A percentile compares a stretch with the other conserved stretches of the same genome.
These are phyloP conservation scores for Oryctes rhinoceros DNA, from an alignment of 1,140 invertebrate genomes.

Conservation along the genomic window DNA sequence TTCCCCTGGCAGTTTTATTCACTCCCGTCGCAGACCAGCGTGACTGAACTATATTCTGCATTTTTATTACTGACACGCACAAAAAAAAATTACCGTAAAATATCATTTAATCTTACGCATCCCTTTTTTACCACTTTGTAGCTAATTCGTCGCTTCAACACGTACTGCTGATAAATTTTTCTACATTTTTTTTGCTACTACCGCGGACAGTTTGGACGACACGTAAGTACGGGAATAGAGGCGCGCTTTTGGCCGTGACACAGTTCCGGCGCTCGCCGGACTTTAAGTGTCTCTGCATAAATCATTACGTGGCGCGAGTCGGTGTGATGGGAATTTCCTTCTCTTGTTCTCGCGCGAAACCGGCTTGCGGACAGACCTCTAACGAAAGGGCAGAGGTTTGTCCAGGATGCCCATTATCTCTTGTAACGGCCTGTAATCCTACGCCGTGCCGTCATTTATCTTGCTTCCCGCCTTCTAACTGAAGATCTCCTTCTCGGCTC, in stretches of 20 bases:
- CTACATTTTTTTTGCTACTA: not conserved
- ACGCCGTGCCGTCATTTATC: slow-evolving; percentile 49
- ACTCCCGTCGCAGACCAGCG: too few species aligned
- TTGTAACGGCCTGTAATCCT: slow-evolving; percentile 48
- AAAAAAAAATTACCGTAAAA: too few species aligned
- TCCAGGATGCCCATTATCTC: slow-evolving; percentile 48
- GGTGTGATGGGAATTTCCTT: not conserved
- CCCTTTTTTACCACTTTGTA: too few species aligned
- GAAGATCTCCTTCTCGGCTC: not conserved
- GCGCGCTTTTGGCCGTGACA: slow-evolving; percentile 5
- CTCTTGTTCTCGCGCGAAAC: not conserved
- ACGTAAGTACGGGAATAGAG: not conserved
- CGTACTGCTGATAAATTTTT: not conserved
- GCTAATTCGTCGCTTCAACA: not conserved
- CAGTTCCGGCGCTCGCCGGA: not conserved
- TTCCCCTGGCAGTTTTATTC: too few species aligned
- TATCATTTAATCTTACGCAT: too few species aligned
- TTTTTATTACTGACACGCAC: too few species aligned
- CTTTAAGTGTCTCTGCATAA: slow-evolving; percentile 45
- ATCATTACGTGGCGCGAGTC: slow-evolving; percentile 46
- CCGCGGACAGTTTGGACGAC: not conserved
- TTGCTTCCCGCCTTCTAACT: slow-evolving; percentile 43
- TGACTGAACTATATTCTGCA: too few species aligned
- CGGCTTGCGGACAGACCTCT: not conserved
- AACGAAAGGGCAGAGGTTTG: slow-evolving; percentile 41